Base-by-base conservation (phyloP, 2,888 invertebrate species). In the Cerastis rubricosa region DNA sequence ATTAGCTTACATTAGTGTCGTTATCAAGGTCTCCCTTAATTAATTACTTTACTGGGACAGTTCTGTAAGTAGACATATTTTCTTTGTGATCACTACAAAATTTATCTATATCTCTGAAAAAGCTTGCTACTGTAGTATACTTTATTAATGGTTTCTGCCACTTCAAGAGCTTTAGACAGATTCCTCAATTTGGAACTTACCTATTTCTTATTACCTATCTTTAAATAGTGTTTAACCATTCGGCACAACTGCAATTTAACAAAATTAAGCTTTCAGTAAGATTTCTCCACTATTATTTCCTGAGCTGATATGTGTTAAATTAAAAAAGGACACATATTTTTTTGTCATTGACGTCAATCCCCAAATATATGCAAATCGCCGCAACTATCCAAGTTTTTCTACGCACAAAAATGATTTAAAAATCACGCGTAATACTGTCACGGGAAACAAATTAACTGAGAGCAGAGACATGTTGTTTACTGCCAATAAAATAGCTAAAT, bases 1-100 rank as follows among this genome's bases (percentile, higher is more conserved):
- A n/a, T 54, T 86, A 84, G 70, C 76, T 63, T 76, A 59, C 47
- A 76, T 87, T 78, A 74, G 29, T 70, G 67, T 77, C 70, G 67
- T 57, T 78, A 63, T 86, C 86, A 86, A 87, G 84, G 88, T 54
- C 68, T 40, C 35, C 49, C 51, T 47, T 25, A 71, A 66, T 66
- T 71, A n/a, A 22, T n/a, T 17, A 29, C 9, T 29, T 83, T 35
- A 1, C 5, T 43, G 22, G 2, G 14, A 66, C 45, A 45, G 45
- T 40, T 47, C 22, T n/a, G 19, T 51, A 45, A 29, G 19, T 29
- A 45, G 35, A 22, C 22, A 12, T 71, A 22, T 35, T 35, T 57
- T 51, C 11, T 7, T 63, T 47, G 45, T 35, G 8, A 25, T 22
- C 7, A 19, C 0, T 63, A 9, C 14, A 14, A 47, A 54, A 45